These are phyloP conservation scores for Philaenus spumarius DNA, from an alignment of 1,140 invertebrate genomes.

Conservation along the genomic window DNA sequence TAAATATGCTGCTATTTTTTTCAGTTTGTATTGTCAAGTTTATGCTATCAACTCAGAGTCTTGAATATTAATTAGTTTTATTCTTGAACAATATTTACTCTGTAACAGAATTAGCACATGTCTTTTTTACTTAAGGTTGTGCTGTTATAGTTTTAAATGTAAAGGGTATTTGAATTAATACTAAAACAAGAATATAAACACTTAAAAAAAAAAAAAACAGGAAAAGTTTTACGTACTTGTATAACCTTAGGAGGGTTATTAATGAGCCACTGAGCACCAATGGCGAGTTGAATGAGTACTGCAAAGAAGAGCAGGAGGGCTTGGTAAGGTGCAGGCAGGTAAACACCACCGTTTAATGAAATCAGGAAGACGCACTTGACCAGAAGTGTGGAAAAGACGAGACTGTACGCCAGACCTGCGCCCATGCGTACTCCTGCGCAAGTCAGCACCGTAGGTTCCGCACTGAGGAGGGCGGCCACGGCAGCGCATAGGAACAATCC, in stretches of 20 bases:
- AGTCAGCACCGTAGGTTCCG: conserved; percentile 58
- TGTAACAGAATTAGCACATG: too few relatives aligned
- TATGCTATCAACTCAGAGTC: too few relatives aligned
- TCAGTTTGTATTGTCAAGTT: too few relatives aligned
- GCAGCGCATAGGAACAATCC: conserved; percentile 79
- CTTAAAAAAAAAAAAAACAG: neutral
- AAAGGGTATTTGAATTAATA: too few relatives aligned
- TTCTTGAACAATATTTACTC: too few relatives aligned
- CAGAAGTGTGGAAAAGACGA: conserved; percentile 86
- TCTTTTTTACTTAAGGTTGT: too few relatives aligned
- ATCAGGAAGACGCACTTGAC: conserved; percentile 92
- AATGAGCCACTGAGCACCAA: conserved; percentile 78
- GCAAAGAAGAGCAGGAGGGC: conserved; percentile 84
- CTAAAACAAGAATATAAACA: neutral
- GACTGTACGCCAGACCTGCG: conserved; percentile 75
- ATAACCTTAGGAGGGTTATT: conserved; percentile 58
- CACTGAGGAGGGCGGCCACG: conserved; percentile 68
- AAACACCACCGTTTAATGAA: conserved; percentile 84
- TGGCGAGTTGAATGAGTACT: conserved; percentile 80
- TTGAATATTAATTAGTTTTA: too few relatives aligned
- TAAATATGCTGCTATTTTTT: too few relatives aligned
- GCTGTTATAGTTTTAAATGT: too few relatives aligned
- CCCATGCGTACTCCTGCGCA: conserved; percentile 52
- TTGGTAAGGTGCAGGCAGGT: conserved; percentile 85
- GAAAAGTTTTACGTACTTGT: conserved; percentile 39